A percentile compares a stretch with the other conserved stretches of the same genome.
Evolutionary conservation across 2,888 invertebrate species (phyloP).

Genomic region (Amphiduros pacificus): DNA sequence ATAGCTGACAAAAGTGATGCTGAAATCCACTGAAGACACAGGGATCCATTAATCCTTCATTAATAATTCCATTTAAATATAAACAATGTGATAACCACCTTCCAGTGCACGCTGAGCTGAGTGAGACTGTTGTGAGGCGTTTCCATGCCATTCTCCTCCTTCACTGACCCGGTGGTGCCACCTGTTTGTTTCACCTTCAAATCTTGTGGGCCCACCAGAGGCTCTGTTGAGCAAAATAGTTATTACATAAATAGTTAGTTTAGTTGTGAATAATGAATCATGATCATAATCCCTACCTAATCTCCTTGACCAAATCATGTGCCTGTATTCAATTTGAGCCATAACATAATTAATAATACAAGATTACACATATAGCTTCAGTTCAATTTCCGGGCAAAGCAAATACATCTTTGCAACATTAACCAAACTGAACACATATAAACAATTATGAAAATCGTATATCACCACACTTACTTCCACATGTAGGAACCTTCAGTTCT

Average conservation of each 20-base stretch:
- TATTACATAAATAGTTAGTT: background rate
- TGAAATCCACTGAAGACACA: background rate
- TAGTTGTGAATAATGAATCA: background rate
- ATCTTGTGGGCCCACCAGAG: slow-evolving; percentile 1
- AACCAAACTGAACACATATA: no score
- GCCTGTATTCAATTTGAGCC: no score
- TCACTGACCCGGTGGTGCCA: background rate
- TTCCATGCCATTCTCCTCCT: background rate
- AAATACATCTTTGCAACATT: no score
- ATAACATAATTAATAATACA: no score
- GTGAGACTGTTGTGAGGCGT: background rate
- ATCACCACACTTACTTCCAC: slow-evolving; percentile 29
- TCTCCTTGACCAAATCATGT: no score
- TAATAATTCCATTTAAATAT: no score
- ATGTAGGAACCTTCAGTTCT: slow-evolving; percentile 20
- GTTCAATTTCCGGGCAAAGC: no score
- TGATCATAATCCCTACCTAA: no score
- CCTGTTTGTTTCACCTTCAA: slow-evolving; percentile 5
- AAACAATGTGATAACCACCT: no score
- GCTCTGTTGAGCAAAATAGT: background rate
- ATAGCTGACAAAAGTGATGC: background rate
- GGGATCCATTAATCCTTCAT: no score
- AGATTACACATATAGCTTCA: no score
- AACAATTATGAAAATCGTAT: no score
- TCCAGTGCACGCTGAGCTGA: slow-evolving; percentile 7